A percentile compares a stretch with the other conserved stretches of the same genome.
These are phyloP conservation scores for Yasuhikotakia modesta DNA, from an alignment of 2,797 vertebrate species.

Conservation along the genomic window DNA sequence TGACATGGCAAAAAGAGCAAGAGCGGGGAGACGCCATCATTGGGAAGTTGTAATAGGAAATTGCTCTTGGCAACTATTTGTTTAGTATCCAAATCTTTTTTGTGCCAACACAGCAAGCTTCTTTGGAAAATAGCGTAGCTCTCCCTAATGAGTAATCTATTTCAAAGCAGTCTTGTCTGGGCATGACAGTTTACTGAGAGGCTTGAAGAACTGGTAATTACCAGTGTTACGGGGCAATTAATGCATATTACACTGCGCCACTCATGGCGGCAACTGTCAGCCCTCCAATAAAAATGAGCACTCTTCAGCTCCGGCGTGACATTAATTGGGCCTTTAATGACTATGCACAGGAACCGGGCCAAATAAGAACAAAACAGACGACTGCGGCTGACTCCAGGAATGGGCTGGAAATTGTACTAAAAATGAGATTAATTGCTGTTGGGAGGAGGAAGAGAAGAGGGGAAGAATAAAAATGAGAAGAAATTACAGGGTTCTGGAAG, in stretches of 20 bases:
- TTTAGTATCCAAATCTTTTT: constrained; percentile 88
- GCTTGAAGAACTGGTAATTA: constrained; percentile 99
- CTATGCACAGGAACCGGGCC: constrained; percentile 99
- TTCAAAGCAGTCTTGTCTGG: constrained; percentile 99
- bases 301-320: constrained; percentile 99
- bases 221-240: constrained; percentile 99
- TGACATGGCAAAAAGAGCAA: constrained; percentile 69
- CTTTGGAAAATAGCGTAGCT: constrained; percentile 99
- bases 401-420: constrained; percentile 99
- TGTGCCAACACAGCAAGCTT: constrained; percentile 91
- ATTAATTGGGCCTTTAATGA: constrained; percentile 99
- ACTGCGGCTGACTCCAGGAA: constrained; percentile 99
- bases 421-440: constrained; percentile 99
- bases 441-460: constrained; percentile 94
- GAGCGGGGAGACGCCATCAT: constrained; percentile 76
- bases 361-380: constrained; percentile 99
- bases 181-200: constrained; percentile 99
- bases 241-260: constrained; percentile 99
- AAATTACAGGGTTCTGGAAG: constrained; percentile 99
- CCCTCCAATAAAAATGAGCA: constrained; percentile 99
- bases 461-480: constrained; percentile 92
- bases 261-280: constrained; percentile 99
- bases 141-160: constrained; percentile 99
- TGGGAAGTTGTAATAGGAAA: constrained; percentile 95
- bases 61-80: constrained; percentile 99